Evolutionary conservation across 2,888 invertebrate genomes (phyloP).

Genomic region (Scaptomyza caliginosa): DNA sequence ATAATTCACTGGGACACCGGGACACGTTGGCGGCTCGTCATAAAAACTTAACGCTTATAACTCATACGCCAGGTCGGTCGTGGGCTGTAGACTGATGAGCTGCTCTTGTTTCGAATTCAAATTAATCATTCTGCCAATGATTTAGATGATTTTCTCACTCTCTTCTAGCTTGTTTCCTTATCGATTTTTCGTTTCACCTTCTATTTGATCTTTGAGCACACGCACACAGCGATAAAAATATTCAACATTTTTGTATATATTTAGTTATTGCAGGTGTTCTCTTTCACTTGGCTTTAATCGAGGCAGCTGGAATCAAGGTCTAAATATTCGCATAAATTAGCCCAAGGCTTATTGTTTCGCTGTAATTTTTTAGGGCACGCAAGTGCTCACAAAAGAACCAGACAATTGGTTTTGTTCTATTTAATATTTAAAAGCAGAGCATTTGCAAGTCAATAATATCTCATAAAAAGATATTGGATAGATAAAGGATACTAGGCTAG

Average conservation of each 20-base stretch:
- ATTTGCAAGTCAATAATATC: no score
- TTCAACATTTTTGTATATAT: conserved; percentile 26
- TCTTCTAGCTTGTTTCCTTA: conserved; percentile 13
- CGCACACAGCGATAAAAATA: background rate
- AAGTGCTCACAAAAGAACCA: background rate
- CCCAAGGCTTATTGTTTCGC: background rate
- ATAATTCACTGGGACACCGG: conserved; percentile 42
- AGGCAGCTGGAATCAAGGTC: background rate
- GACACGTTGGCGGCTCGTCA: conserved; percentile 46
- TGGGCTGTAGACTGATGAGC: conserved; percentile 13
- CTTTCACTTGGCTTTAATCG: conserved; percentile 24
- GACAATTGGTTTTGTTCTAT: background rate
- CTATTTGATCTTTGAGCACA: background rate
- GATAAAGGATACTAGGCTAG: no score
- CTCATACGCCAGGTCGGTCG: conserved; percentile 40
- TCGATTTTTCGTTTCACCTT: conserved; percentile 33
- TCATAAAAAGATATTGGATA: no score
- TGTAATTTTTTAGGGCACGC: background rate
- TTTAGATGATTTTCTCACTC: conserved; percentile 27
- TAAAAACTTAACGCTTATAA: conserved; percentile 62
- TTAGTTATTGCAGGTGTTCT: conserved; percentile 30
- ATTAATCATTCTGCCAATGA: conserved; percentile 66
- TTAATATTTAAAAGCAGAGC: background rate
- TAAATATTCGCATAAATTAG: background rate
- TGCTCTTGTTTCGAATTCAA: conserved; percentile 39